phyloP scores from a whole-genome alignment of 2,888 invertebrate species.

The Tetranychus truncatus region DNA sequence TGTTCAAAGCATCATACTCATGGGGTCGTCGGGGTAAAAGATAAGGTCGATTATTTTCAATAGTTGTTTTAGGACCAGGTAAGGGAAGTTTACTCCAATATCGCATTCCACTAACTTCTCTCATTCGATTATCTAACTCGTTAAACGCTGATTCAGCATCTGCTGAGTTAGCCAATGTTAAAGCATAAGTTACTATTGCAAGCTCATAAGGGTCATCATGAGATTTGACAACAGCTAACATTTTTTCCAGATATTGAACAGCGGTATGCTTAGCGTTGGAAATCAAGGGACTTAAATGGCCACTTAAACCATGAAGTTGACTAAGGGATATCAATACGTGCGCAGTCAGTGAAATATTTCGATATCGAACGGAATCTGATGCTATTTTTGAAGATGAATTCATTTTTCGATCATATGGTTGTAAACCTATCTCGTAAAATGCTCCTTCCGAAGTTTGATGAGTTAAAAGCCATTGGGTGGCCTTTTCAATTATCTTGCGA shows the following conservation, averaged over 20 bases:
- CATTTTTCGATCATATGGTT: slow-evolving; percentile 63
- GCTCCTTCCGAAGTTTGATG: slow-evolving; percentile 69
- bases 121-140: slow-evolving; percentile 46
- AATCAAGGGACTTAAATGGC: slow-evolving; percentile 50
- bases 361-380: slow-evolving; percentile 24
- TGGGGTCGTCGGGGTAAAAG: slow-evolving; percentile 67
- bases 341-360: slow-evolving; percentile 76
- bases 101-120: slow-evolving; percentile 53
- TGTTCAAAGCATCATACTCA: slow-evolving; percentile 69
- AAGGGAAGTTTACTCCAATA: slow-evolving; percentile 68
- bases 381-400: slow-evolving; percentile 42
- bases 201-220: slow-evolving; percentile 61
- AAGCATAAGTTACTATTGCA: slow-evolving; percentile 71
- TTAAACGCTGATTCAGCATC: slow-evolving; percentile 62
- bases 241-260: slow-evolving; percentile 58
- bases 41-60: slow-evolving; percentile 76
- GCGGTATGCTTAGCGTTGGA: slow-evolving; percentile 55
- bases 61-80: slow-evolving; percentile 37
- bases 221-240: slow-evolving; percentile 53
- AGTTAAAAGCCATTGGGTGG: slow-evolving; percentile 64
- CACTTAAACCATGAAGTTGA: slow-evolving; percentile 53
- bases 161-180: slow-evolving; percentile 63
- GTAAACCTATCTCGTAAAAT: slow-evolving; percentile 49
- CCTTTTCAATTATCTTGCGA: slow-evolving; percentile 59
- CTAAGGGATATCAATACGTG: slow-evolving; percentile 75